Conservation (phyloP, 2,113 vertebrate species). For the Gallinago undulata region DNA sequence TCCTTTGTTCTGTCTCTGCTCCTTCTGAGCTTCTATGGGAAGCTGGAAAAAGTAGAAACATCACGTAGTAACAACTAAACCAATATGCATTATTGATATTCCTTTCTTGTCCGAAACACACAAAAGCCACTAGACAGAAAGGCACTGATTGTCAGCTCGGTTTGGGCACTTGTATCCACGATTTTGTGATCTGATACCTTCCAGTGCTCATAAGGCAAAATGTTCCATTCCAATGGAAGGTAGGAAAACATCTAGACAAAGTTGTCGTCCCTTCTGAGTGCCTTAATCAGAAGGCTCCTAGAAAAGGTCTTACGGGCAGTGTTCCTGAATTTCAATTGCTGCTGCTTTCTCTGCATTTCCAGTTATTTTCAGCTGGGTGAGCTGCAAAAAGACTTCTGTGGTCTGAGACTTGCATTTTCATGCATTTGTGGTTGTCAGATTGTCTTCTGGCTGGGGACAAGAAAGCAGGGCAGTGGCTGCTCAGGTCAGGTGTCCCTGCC, state of each 20-base stretch:
- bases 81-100: neutral
- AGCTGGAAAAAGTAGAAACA: neutral
- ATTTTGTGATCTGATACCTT: neutral
- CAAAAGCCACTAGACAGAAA: neutral
- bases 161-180: rapidly evolving
- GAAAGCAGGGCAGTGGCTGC: neutral
- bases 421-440: neutral
- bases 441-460: neutral
- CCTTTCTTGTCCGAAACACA: neutral
- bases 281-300: neutral
- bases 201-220: neutral
- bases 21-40: neutral
- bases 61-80: neutral
- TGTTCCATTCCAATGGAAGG: neutral
- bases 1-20: neutral
- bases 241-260: neutral
- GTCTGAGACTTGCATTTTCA: neutral
- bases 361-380: neutral
- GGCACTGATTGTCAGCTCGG: too few relatives aligned
- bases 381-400: neutral
- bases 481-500: too few relatives aligned
- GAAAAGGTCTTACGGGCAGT: neutral
- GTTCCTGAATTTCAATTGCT: neutral
- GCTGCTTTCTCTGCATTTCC: neutral
- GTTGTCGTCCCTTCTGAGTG: neutral